Evolutionary conservation across 2,797 vertebrate species (phyloP).

Genomic region (Anabacerthia variegaticeps): DNA sequence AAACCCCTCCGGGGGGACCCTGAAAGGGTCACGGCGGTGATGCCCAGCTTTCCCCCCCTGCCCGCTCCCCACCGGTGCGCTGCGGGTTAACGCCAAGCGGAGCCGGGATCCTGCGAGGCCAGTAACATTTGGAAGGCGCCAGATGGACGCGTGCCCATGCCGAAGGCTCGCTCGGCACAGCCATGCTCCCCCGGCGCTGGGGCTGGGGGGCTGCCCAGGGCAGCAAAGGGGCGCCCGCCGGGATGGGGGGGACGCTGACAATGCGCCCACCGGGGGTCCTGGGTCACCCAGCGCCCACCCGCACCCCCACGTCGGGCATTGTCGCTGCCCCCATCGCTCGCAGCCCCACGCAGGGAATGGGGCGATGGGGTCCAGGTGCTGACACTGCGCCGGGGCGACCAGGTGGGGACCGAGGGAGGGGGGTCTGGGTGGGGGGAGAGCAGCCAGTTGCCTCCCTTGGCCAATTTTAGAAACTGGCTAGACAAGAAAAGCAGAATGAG

Average conservation of each 20-base stretch:
- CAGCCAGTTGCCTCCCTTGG: constrained; percentile 30
- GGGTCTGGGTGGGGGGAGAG: neutral
- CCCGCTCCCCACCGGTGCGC: neutral
- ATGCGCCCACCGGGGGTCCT: accelerated
- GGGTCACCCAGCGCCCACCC: neutral
- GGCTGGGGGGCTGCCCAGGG: neutral
- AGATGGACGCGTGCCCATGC: constrained; percentile 57
- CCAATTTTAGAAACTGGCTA: constrained; percentile 68
- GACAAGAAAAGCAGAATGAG: constrained; percentile 51
- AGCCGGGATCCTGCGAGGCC: constrained; percentile 57
- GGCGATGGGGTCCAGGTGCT: neutral
- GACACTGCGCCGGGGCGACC: neutral
- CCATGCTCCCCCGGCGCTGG: constrained; percentile 8
- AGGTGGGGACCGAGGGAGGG: neutral
- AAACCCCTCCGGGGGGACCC: neutral
- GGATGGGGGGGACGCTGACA: neutral
- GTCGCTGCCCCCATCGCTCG: accelerated
- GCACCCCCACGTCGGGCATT: accelerated
- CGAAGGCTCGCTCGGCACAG: constrained; percentile 44
- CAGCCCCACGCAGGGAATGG: neutral
- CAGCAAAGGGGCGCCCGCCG: neutral
- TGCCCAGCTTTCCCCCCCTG: neutral
- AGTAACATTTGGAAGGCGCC: constrained; percentile 60
- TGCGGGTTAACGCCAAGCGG: constrained; percentile 44
- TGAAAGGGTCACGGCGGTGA: accelerated